Conservation (phyloP, 37 sponge, comb jelly and placozoan species). For the Spongia lamella region DNA sequence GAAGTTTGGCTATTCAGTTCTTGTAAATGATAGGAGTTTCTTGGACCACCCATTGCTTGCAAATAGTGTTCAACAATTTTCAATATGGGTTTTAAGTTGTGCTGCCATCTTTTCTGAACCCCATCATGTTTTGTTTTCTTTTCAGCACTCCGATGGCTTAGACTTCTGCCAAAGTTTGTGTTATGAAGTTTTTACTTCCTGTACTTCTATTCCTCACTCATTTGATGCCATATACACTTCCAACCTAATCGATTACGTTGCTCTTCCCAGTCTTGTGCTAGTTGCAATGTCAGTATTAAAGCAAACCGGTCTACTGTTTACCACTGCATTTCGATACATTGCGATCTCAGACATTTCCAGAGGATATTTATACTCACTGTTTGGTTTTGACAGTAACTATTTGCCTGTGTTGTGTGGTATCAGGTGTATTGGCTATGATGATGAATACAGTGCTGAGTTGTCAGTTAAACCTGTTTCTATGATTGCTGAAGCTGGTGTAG, state of each 20-base stretch:
- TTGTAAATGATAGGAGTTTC: slow-evolving; percentile 21
- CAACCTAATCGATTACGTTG: slow-evolving; percentile 27
- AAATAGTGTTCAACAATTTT: slow-evolving; percentile 56
- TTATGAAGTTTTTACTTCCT: too few relatives aligned
- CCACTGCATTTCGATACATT: slow-evolving; percentile 8
- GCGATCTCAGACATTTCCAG: background rate
- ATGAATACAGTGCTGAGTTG: background rate
- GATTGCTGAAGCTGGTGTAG: too few relatives aligned
- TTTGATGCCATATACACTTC: slow-evolving; percentile 45
- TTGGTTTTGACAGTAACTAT: slow-evolving; percentile 18
- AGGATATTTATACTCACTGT: slow-evolving; percentile 5
- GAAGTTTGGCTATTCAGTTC: background rate
- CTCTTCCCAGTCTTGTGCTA: slow-evolving; percentile 26
- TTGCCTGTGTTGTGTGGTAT: slow-evolving; percentile 27
- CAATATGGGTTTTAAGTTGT: slow-evolving; percentile 24
- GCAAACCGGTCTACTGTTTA: slow-evolving; percentile 9
- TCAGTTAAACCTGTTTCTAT: background rate
- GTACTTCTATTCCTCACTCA: too few relatives aligned
- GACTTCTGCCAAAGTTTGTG: slow-evolving; percentile 10
- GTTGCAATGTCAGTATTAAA: slow-evolving; percentile 23
- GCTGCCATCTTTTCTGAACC: background rate
- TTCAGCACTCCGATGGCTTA: slow-evolving; percentile 14
- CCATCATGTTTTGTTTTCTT: slow-evolving; percentile 18
- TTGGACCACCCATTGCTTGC: slow-evolving; percentile 24
- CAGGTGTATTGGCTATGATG: slow-evolving; percentile 36